phyloP scores from a whole-genome alignment of 1,140 invertebrate species.

The Caenorhabditis inopinata region DNA sequence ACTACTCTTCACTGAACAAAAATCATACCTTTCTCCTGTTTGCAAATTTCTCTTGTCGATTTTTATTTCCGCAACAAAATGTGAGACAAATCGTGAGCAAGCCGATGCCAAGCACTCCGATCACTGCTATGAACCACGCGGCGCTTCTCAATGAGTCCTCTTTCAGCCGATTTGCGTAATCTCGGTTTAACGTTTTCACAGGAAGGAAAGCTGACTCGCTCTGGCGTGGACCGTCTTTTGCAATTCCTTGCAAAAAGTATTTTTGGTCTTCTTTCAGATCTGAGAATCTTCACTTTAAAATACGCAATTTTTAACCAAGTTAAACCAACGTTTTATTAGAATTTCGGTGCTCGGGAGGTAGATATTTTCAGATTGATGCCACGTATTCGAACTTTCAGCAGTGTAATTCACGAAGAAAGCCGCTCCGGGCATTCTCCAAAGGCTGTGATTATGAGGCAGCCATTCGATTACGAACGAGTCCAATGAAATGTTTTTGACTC shows the following conservation, averaged over 20 bases:
- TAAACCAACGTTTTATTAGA: neutral
- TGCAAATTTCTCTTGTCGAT: slow-evolving; percentile 28
- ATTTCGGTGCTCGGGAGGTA: slow-evolving; percentile 51
- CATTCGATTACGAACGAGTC: slow-evolving; percentile 54
- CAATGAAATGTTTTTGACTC: slow-evolving; percentile 42
- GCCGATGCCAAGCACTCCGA: slow-evolving; percentile 53
- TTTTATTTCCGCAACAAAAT: slow-evolving; percentile 51
- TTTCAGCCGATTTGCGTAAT: slow-evolving; percentile 21
- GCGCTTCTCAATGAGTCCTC: slow-evolving; percentile 61
- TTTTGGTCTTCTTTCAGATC: slow-evolving; percentile 52
- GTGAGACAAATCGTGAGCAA: slow-evolving; percentile 52
- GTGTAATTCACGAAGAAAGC: slow-evolving; percentile 62
- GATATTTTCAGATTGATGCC: slow-evolving; percentile 27
- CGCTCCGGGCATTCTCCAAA: slow-evolving; percentile 59
- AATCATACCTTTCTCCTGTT: slow-evolving; percentile 12
- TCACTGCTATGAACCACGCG: slow-evolving; percentile 61
- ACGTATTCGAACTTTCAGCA: slow-evolving; percentile 44
- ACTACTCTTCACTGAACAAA: no score
- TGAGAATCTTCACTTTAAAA: slow-evolving; percentile 44
- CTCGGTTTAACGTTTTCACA: slow-evolving; percentile 53
- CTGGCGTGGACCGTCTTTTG: slow-evolving; percentile 53
- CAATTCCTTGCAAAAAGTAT: slow-evolving; percentile 59
- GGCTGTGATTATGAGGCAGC: slow-evolving; percentile 53
- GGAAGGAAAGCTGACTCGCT: slow-evolving; percentile 40
- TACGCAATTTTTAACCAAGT: no score